A percentile compares a stretch with the other conserved stretches of the same genome.
Conservation (phyloP, 1,140 invertebrate species). For the Amyelois transitella region DNA sequence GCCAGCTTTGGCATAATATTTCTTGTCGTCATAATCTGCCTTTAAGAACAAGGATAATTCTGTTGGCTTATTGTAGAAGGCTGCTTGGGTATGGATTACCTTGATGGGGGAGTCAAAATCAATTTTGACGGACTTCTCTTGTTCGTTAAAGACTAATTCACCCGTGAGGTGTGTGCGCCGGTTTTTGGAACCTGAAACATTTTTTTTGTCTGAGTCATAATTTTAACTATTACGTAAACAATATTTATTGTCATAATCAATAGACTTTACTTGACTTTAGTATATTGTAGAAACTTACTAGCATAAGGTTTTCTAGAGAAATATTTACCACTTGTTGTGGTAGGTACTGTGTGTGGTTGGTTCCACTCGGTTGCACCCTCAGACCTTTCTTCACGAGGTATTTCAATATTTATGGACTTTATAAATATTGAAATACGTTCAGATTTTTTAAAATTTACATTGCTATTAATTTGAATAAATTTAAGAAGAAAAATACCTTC, state of each 20-base stretch:
- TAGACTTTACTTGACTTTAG: no score
- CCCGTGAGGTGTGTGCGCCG: conserved; percentile 75
- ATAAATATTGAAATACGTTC: no score
- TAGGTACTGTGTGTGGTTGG: no score
- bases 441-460: no score
- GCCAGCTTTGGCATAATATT: conserved; percentile 78
- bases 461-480: background rate
- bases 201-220: background rate
- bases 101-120: conserved; percentile 77
- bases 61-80: conserved; percentile 71
- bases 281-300: no score
- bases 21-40: conserved; percentile 74
- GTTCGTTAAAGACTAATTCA: conserved; percentile 55
- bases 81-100: conserved; percentile 69
- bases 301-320: no score
- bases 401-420: no score
- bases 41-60: conserved; percentile 75
- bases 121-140: conserved; percentile 75
- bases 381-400: no score
- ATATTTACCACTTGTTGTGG: no score
- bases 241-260: no score
- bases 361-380: no score
- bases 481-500: conserved; percentile 40
- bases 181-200: conserved; percentile 76
- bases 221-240: no score